Conservation (phyloP, 2,113 vertebrate genomes). For the Protobothrops mucrosquamatus region DNA sequence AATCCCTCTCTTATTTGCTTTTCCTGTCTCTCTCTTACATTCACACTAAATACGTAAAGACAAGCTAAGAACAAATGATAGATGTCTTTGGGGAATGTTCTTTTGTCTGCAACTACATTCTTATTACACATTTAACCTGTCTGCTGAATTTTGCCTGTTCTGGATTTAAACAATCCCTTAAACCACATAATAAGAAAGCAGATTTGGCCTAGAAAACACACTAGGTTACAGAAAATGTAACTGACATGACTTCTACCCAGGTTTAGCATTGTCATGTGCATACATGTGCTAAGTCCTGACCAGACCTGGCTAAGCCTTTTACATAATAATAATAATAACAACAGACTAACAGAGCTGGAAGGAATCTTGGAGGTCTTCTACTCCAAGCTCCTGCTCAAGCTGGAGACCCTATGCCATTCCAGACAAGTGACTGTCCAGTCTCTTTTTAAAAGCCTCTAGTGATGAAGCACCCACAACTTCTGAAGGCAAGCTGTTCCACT, state of each 20-base stretch:
- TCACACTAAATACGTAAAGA: neutral
- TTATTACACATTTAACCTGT: neutral
- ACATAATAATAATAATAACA: neutral
- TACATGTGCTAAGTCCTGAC: neutral
- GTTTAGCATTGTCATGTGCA: neutral
- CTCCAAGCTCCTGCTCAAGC: neutral
- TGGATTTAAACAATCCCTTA: neutral
- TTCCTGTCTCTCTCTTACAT: neutral
- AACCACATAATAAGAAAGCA: neutral
- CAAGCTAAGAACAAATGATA: neutral
- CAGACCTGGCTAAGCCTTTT: neutral
- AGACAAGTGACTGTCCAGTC: neutral
- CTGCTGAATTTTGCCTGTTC: neutral
- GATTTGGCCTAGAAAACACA: neutral
- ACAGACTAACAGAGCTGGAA: neutral
- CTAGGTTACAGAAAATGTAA: neutral
- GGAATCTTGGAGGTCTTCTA: neutral
- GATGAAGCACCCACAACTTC: neutral
- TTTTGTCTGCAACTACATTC: neutral
- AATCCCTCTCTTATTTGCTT: neutral
- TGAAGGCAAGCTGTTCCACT: neutral
- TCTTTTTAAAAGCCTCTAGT: neutral
- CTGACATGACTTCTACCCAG: neutral
- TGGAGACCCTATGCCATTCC: neutral
- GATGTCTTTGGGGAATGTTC: neutral